Evolutionary conservation across 2,888 invertebrate genomes (phyloP).

Genomic region (Capitulum mitella): DNA sequence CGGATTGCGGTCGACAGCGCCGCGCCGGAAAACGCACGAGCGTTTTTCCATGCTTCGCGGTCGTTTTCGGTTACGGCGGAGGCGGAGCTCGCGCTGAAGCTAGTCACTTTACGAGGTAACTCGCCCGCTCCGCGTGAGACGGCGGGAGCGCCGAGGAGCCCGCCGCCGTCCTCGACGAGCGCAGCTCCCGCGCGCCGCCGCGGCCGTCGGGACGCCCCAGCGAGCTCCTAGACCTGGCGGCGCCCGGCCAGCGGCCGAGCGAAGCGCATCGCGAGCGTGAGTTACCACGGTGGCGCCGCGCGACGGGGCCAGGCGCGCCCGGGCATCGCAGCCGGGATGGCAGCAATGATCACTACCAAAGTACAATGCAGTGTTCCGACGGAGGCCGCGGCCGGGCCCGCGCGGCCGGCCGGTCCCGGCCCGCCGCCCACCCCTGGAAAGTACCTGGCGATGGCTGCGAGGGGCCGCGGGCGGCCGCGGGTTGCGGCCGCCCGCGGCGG

Average conservation of each 20-base stretch:
- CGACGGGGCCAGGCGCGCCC: not conserved
- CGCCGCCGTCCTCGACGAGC: not conserved
- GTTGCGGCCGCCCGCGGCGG: not conserved
- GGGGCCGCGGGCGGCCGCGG: not conserved
- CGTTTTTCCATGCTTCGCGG: not conserved
- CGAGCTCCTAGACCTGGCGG: too few relatives aligned
- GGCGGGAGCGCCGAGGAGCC: too few relatives aligned
- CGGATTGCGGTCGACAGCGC: too few relatives aligned
- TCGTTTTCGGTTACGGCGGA: not conserved
- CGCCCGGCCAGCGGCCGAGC: too few relatives aligned
- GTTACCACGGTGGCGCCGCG: not conserved
- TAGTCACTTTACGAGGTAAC: slow-evolving; percentile 5
- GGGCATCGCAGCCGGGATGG: not conserved
- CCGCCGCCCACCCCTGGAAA: not conserved
- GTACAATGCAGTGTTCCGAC: not conserved
- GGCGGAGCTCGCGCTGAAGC: not conserved
- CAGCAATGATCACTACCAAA: slow-evolving; percentile 17
- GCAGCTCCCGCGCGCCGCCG: not conserved
- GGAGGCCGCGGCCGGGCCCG: not conserved
- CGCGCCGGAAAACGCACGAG: too few relatives aligned
- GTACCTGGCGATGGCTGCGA: not conserved
- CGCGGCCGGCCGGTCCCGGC: not conserved
- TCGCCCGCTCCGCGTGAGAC: not conserved
- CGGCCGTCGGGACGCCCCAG: too few relatives aligned
- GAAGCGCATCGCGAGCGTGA: too few relatives aligned